phyloP scores from a whole-genome alignment of 2,113 vertebrate species.

The Xerus inauris region DNA sequence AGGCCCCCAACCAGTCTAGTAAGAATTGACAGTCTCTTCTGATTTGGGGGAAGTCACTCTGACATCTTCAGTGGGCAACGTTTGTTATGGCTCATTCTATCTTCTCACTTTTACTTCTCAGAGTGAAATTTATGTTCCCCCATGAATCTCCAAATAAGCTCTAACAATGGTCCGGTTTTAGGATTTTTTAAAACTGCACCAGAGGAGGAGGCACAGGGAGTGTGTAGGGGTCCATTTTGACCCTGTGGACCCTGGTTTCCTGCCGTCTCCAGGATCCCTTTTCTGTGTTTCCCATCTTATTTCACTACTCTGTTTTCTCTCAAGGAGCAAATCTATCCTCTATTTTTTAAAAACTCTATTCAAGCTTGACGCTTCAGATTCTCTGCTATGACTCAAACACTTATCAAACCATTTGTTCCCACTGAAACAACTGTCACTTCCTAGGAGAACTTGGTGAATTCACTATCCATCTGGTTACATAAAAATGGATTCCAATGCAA shows the following conservation, averaged over 20 bases:
- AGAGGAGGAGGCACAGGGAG: background rate
- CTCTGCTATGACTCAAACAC: background rate
- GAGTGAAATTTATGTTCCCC: background rate
- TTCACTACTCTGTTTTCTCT: background rate
- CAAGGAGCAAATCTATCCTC: background rate
- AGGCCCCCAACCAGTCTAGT: background rate
- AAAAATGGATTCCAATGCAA: background rate
- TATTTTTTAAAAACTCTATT: background rate
- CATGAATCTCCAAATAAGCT: background rate
- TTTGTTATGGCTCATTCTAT: background rate
- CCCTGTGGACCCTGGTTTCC: fast-evolving
- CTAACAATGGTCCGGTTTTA: background rate
- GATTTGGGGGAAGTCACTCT: background rate
- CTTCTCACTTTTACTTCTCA: background rate
- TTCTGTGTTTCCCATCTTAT: background rate
- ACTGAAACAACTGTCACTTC: background rate
- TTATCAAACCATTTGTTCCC: background rate
- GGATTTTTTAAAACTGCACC: background rate
- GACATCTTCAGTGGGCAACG: background rate
- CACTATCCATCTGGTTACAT: background rate
- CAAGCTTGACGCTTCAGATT: background rate
- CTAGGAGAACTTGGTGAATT: background rate
- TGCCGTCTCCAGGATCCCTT: background rate
- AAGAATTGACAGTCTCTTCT: background rate
- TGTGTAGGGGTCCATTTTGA: too few species aligned